These are phyloP conservation scores for Ormyrus rosae DNA, from an alignment of 2,888 invertebrate species.

Conservation along the genomic window DNA sequence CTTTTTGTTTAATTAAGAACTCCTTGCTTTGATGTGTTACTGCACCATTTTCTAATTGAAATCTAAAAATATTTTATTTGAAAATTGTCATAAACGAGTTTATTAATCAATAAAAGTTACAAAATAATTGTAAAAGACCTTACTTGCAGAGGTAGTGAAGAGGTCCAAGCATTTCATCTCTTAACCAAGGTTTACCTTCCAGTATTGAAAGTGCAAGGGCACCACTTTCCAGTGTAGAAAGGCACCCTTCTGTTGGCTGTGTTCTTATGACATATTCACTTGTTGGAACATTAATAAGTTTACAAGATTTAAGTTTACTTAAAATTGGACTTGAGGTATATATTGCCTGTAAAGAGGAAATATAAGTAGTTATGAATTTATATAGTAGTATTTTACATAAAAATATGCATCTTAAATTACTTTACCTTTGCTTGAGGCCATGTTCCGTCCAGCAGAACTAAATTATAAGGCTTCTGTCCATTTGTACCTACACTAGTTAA, in stretches of 20 bases:
- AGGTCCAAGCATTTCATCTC: slow-evolving; percentile 84
- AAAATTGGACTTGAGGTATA: slow-evolving; percentile 88
- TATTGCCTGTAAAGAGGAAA: slow-evolving; percentile 79
- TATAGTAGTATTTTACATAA: slow-evolving; percentile 8
- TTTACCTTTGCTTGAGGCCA: slow-evolving; percentile 93
- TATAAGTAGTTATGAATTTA: slow-evolving; percentile 2
- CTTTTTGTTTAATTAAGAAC: slow-evolving; percentile 87
- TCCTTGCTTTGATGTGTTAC: slow-evolving; percentile 96
- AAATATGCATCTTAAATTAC: slow-evolving; percentile 25
- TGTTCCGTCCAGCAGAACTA: slow-evolving; percentile 93
- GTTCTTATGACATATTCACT: slow-evolving; percentile 96
- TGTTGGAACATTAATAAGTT: slow-evolving; percentile 83
- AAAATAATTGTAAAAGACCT: slow-evolving; percentile 37
- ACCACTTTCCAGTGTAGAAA: slow-evolving; percentile 93
- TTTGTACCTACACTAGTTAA: slow-evolving; percentile 74
- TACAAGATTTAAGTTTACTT: slow-evolving; percentile 87
- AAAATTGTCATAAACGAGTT: slow-evolving; percentile 11
- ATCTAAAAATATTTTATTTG: slow-evolving; percentile 70
- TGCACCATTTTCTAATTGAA: slow-evolving; percentile 93
- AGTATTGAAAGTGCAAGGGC: slow-evolving; percentile 87
- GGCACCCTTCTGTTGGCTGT: slow-evolving; percentile 92
- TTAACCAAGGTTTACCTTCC: slow-evolving; percentile 83
- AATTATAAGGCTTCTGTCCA: slow-evolving; percentile 80
- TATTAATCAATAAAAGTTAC: neutral
- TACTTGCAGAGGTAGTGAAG: slow-evolving; percentile 87